phyloP scores from a whole-genome alignment of 2,797 vertebrate genomes.

The Cryptoblepharus egeriae region DNA sequence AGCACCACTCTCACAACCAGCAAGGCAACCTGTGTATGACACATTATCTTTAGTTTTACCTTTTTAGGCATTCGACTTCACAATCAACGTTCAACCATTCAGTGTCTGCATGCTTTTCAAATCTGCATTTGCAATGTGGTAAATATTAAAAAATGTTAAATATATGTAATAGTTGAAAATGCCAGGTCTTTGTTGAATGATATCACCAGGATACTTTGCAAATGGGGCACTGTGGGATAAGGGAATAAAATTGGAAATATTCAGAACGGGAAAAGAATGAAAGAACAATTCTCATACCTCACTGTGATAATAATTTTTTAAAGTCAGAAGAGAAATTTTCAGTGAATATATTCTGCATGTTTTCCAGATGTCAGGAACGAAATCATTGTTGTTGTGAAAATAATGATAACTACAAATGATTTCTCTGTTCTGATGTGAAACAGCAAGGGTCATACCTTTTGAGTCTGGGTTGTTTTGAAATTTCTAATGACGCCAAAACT shows the following conservation, averaged over 20 bases:
- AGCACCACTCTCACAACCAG: too few species aligned
- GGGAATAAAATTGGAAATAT: neutral
- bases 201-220: constrained; percentile 4
- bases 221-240: neutral
- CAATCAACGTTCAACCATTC: neutral
- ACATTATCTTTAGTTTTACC: too few species aligned
- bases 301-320: neutral
- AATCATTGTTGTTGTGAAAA: neutral
- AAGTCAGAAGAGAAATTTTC: neutral
- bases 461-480: neutral
- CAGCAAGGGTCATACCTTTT: neutral
- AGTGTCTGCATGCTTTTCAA: neutral
- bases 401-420: neutral
- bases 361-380: constrained; percentile 6
- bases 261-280: neutral
- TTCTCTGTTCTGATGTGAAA: neutral
- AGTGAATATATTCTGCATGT: neutral
- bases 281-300: neutral
- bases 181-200: neutral
- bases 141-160: constrained; percentile 1
- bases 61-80: too few species aligned
- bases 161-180: neutral
- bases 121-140: neutral
- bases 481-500: neutral
- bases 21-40: too few species aligned